These are phyloP conservation scores for Himantopus leucocephalus DNA, from an alignment of 2,113 vertebrate species.

Conservation along the genomic window DNA sequence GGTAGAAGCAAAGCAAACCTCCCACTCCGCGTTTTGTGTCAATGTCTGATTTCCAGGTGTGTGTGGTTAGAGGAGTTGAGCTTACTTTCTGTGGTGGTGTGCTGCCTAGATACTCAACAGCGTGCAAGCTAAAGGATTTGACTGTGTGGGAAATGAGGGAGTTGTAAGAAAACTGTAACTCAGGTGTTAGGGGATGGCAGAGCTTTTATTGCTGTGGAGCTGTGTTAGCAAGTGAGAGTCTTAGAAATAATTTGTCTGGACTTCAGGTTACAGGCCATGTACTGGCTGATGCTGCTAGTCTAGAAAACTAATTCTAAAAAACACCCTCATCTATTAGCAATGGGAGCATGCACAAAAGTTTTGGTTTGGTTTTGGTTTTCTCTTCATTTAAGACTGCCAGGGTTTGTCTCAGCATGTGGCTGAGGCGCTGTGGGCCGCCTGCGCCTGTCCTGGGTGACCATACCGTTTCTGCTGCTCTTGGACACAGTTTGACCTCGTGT, in stretches of 20 bases:
- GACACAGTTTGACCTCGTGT: rapidly evolving
- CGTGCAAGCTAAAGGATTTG: neutral
- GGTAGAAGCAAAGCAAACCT: neutral
- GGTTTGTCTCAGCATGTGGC: rapidly evolving
- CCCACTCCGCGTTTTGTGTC: rapidly evolving
- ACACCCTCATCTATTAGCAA: rapidly evolving
- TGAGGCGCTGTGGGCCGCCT: rapidly evolving
- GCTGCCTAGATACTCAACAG: rapidly evolving
- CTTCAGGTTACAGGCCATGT: rapidly evolving
- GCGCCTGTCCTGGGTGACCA: rapidly evolving
- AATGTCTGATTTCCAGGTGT: rapidly evolving
- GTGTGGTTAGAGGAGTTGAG: neutral
- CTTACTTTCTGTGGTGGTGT: no score
- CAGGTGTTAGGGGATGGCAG: rapidly evolving
- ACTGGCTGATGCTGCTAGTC: neutral
- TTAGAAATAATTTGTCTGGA: neutral
- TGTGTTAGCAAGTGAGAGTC: neutral
- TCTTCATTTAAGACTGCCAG: rapidly evolving
- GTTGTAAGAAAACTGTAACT: no score
- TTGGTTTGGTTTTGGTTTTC: neutral
- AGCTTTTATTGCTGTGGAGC: rapidly evolving
- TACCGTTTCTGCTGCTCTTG: neutral
- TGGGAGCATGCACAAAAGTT: no score
- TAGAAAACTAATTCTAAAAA: neutral
- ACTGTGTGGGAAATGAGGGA: neutral